These are phyloP conservation scores for Eira barbara DNA, from an alignment of 2,113 vertebrate genomes.

Conservation along the genomic window DNA sequence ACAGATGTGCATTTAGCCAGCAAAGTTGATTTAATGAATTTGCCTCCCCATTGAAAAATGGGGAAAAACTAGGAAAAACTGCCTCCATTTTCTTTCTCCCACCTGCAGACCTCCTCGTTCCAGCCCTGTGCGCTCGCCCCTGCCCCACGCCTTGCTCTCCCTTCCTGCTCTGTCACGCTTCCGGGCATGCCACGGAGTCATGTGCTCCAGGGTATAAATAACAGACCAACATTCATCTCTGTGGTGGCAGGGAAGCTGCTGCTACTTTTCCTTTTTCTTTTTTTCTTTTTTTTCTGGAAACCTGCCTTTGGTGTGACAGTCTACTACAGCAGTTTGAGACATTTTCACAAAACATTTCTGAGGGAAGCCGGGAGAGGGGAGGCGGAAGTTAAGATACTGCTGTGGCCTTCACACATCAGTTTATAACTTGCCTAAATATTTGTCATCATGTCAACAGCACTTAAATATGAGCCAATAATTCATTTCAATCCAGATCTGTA, in stretches of 20 bases:
- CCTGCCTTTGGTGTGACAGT: constrained; percentile 64
- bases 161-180: neutral
- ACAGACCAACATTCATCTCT: constrained; percentile 33
- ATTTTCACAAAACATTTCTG: constrained; percentile 70
- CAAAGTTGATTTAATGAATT: neutral
- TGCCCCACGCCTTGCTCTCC: neutral
- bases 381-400: constrained; percentile 45
- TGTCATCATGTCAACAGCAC: constrained; percentile 55
- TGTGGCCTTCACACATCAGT: constrained; percentile 67
- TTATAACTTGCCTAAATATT: constrained; percentile 72
- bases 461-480: constrained; percentile 55
- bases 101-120: neutral
- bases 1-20: neutral
- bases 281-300: constrained; percentile 54
- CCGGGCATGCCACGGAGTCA: neutral
- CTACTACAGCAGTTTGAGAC: constrained; percentile 62
- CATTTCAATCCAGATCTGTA: constrained; percentile 45
- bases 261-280: neutral
- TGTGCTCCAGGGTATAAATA: neutral
- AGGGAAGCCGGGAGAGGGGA: constrained; percentile 30
- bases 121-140: neutral
- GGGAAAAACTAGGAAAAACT: neutral
- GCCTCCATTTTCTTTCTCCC: neutral
- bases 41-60: neutral
- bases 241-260: constrained; percentile 30